Base-by-base conservation (phyloP, 2,113 vertebrate genomes). In the Nerophis lumbriciformis region DNA sequence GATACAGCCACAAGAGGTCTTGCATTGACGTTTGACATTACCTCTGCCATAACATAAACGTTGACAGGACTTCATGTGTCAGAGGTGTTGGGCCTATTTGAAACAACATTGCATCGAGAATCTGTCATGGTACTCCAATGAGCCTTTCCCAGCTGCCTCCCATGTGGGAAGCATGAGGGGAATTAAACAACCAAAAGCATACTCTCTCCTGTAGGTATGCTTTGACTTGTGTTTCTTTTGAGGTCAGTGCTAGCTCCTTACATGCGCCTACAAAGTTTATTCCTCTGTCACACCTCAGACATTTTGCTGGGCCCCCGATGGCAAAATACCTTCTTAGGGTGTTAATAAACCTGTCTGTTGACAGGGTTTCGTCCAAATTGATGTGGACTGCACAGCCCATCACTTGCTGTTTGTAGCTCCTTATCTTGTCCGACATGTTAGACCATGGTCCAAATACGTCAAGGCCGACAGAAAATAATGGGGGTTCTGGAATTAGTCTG, bases 381-480 rank as follows among this genome's bases (percentile, higher is more conserved):
- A 53, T 59, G 52, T 59, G 55, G 8, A 59, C 55, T 1, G 42
- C 5, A 53, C 42, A 19, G 57, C 57, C 49, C 49, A 60, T 15
- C 42, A 21, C 36, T 60, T 67, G 39, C 7, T 67, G 11, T 19
- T 21, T 4, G 56, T 54, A 19, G 14, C 4, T 44, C 65, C 65
- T 15, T 19, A 19, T 45, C 54, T 57, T 48, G 63, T 65, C 3
- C 37, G 47, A n/a, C 55, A 8, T 6, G 73, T 52, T 8, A 2
- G 12, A 6, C 53, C n/a, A 44, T 13, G 59, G 51, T 10, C 58
- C 58, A 59, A 74, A 75, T 11, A 73, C 35, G 42, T 72, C 56
- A 14, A 76, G 49, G 12, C 64, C 60, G 9, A 67, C 68, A 36
- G 2, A 42, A 6, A 63, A 69, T 36, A 77, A 66, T 5, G 54